Evolutionary conservation across 2,113 vertebrate species (phyloP).

Genomic region (Oryzias curvinotus): DNA sequence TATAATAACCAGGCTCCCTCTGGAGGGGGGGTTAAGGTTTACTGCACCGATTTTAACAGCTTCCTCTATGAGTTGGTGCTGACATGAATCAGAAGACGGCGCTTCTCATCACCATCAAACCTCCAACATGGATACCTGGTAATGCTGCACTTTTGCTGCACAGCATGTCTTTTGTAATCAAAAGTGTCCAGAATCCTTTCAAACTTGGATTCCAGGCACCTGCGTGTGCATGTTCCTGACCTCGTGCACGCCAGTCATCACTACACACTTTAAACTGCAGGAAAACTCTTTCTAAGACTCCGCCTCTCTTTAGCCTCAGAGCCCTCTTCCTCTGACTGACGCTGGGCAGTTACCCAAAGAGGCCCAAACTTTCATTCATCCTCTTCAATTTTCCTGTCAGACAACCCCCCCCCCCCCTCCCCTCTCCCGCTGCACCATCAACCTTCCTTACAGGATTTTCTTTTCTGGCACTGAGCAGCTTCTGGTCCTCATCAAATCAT

Average conservation of each 20-base stretch:
- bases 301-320: constrained; percentile 9
- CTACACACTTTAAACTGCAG: constrained; percentile 17
- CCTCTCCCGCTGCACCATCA: constrained; percentile 43
- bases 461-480: constrained; percentile 29
- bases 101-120: no score
- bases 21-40: no score
- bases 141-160: no score
- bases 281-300: constrained; percentile 11
- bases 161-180: no score
- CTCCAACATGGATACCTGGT: no score
- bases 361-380: constrained; percentile 60
- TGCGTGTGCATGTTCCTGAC: neutral
- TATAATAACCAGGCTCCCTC: no score
- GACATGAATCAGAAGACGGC: no score
- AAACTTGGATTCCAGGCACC: neutral
- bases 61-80: no score
- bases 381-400: constrained; percentile 58
- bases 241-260: neutral
- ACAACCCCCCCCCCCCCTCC: constrained; percentile 15
- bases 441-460: constrained; percentile 51
- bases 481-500: constrained; percentile 36
- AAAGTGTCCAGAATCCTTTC: no score
- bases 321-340: constrained; percentile 57
- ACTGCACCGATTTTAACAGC: no score
- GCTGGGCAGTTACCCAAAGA: constrained; percentile 72